Evolutionary conservation across 2,113 vertebrate genomes (phyloP).

Genomic region (Lanius collurio): DNA sequence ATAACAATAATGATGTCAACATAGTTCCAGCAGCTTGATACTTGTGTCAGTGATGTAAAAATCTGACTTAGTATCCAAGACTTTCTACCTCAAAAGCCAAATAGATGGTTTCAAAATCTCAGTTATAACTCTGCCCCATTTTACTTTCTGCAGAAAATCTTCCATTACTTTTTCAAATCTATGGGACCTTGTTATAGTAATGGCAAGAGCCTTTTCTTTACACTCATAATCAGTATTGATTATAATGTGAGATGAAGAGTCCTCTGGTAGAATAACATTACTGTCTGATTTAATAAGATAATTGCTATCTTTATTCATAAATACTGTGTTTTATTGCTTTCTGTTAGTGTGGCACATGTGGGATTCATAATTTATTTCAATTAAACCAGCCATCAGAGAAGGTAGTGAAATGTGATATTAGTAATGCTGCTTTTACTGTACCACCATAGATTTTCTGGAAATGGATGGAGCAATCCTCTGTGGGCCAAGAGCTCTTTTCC

Average conservation of each 20-base stretch:
- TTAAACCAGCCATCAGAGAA: slow-evolving; percentile 36
- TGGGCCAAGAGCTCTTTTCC: not conserved
- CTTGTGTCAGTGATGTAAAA: not conserved
- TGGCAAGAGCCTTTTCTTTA: slow-evolving; percentile 33
- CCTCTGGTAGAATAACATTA: slow-evolving; percentile 46
- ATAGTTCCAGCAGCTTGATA: not conserved
- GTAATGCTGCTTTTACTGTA: not conserved
- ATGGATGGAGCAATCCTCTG: not conserved
- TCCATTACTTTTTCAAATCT: not conserved
- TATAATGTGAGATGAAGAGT: slow-evolving; percentile 38
- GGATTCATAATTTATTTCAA: slow-evolving; percentile 68
- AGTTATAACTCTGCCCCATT: not conserved
- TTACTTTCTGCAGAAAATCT: not conserved
- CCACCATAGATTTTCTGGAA: not conserved
- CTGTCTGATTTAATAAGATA: slow-evolving; percentile 63
- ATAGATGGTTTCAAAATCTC: not conserved
- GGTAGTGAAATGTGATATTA: slow-evolving; percentile 8
- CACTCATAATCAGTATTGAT: slow-evolving; percentile 39
- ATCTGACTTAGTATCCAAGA: not conserved
- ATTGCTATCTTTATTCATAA: slow-evolving; percentile 66
- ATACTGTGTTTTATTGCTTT: slow-evolving; percentile 62
- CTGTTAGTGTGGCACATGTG: slow-evolving; percentile 31
- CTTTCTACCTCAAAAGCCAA: not conserved
- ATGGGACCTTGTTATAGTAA: not conserved
- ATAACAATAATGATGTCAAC: not conserved